A percentile compares a stretch with the other conserved stretches of the same genome.
phyloP scores from a whole-genome alignment of 2,113 vertebrate genomes.

The Ifrita kowaldi region DNA sequence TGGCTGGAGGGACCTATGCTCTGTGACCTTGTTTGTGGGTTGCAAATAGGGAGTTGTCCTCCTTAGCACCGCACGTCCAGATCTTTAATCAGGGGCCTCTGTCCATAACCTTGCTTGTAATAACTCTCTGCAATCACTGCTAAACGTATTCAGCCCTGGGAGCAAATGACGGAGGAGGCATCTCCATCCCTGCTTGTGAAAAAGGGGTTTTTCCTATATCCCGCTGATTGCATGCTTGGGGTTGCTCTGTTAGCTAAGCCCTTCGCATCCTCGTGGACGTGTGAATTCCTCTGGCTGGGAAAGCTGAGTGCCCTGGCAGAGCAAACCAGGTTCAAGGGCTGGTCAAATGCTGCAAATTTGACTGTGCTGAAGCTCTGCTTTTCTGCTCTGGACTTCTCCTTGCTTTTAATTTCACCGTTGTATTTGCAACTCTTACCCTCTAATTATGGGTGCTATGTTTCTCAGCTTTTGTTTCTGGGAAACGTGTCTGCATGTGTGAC shows the following conservation, averaged over 20 bases:
- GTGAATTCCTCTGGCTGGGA: not conserved
- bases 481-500: not conserved
- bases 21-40: not conserved
- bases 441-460: not conserved
- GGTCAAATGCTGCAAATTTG: not conserved
- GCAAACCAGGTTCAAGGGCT: not conserved
- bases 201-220: not conserved
- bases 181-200: not conserved
- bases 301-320: not conserved
- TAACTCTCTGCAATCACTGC: not conserved
- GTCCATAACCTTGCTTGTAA: not conserved
- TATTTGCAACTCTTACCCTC: not conserved
- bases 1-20: not conserved
- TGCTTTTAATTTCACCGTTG: not conserved
- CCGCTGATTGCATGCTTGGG: rapidly evolving
- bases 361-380: not conserved
- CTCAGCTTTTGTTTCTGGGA: not conserved
- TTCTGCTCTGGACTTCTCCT: not conserved
- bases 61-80: not conserved
- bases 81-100: not conserved
- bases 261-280: not conserved
- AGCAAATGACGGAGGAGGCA: not conserved
- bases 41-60: not conserved
- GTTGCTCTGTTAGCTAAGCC: not conserved
- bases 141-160: not conserved